These are phyloP conservation scores for Acrobeloides nanus DNA, from an alignment of 2,888 invertebrate species.

Conservation along the genomic window DNA sequence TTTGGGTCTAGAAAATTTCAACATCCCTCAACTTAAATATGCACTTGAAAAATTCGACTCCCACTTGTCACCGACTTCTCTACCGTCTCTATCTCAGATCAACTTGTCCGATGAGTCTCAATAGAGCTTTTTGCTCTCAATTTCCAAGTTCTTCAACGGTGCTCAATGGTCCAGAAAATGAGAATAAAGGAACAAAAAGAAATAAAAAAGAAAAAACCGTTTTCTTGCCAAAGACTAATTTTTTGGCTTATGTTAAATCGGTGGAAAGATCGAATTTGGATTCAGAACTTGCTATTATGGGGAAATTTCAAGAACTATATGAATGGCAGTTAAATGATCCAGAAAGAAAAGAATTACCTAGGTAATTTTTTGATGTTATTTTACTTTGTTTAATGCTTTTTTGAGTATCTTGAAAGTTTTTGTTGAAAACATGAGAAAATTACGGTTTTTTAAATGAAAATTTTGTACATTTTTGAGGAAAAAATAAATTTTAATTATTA, in stretches of 20 bases:
- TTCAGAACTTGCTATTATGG: slow-evolving; percentile 27
- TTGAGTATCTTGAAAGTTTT: too few species aligned
- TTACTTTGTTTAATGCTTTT: too few species aligned
- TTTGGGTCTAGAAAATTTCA: slow-evolving; percentile 3
- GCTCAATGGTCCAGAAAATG: not conserved
- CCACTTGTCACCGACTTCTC: slow-evolving; percentile 2
- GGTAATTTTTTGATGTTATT: slow-evolving; percentile 15
- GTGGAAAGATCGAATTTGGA: slow-evolving; percentile 37
- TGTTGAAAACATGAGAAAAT: too few species aligned
- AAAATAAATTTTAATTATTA: too few species aligned
- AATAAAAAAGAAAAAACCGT: slow-evolving; percentile 33
- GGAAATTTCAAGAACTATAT: slow-evolving; percentile 63
- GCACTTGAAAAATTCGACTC: slow-evolving; percentile 14
- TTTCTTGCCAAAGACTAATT: slow-evolving; percentile 36
- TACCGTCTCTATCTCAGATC: slow-evolving; percentile 1
- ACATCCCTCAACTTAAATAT: slow-evolving; percentile 2
- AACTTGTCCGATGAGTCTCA: too few species aligned
- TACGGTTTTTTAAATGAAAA: too few species aligned
- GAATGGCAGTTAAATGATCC: slow-evolving; percentile 66
- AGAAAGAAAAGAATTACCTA: slow-evolving; percentile 2
- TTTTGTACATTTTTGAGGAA: too few species aligned
- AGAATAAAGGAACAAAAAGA: too few species aligned
- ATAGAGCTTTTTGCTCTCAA: not conserved
- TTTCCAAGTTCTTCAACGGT: not conserved
- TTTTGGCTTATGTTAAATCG: slow-evolving; percentile 36